These are phyloP conservation scores for Corvus hawaiiensis DNA, from an alignment of 2,113 vertebrate genomes.

Conservation along the genomic window DNA sequence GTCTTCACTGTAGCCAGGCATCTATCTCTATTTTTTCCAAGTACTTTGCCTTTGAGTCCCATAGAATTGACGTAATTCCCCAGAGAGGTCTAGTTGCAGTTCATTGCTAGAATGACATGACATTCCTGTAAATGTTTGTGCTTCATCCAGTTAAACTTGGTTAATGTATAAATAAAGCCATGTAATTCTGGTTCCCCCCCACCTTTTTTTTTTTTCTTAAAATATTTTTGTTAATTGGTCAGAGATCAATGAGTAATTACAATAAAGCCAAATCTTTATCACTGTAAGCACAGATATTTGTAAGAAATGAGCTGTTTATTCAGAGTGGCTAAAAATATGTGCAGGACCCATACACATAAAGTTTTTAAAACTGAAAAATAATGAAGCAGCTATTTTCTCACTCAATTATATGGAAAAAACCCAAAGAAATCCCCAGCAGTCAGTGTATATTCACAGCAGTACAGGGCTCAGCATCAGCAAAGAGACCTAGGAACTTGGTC, in stretches of 20 bases:
- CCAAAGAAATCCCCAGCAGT: not conserved
- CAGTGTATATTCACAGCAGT: not conserved
- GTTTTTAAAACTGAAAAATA: not conserved
- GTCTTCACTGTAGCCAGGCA: not conserved
- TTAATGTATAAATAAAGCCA: not conserved
- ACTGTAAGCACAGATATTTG: not conserved
- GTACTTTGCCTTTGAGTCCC: not conserved
- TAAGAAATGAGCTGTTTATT: not conserved
- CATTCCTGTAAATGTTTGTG: not conserved
- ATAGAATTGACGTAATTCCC: not conserved
- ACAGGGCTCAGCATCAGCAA: not conserved
- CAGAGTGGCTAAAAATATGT: not conserved
- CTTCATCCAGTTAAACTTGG: not conserved
- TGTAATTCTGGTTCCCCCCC: not conserved
- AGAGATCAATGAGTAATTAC: not conserved
- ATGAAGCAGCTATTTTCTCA: not conserved
- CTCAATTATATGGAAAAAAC: not conserved
- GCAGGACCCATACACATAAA: rapidly evolving
- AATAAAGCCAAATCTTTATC: not conserved
- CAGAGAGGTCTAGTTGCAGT: not conserved
- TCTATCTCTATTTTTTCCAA: not conserved
- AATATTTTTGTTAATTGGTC: not conserved
- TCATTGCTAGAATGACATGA: not conserved
- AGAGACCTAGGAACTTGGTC: not conserved
- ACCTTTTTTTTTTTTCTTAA: rapidly evolving